Base-by-base conservation (phyloP, 2,113 vertebrate genomes). In the Caranx ignobilis region DNA sequence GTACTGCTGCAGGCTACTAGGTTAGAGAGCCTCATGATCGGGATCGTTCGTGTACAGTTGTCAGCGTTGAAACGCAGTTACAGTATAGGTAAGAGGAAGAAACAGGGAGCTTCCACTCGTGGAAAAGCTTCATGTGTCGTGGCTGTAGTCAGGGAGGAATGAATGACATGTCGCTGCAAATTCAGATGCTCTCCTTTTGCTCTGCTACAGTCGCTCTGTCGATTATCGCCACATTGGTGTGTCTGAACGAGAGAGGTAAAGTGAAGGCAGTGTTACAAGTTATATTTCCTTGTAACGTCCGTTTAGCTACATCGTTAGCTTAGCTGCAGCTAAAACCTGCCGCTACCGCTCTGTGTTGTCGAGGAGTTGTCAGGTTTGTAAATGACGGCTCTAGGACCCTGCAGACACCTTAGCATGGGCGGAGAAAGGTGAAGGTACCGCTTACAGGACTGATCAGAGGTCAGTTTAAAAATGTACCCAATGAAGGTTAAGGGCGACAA, bases 221-320 rank as follows among this genome's bases (percentile, higher is more conserved):
- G 35, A 48, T 94, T 79, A 37, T 91, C 69, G 81, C 85, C 77
- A 81, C 87, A 9, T 41, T 91, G 67, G 45, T 93, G 34, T 95
- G 80, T 94, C 78, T 92, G 68, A 91, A 88, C 37, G 59, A 85
- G 63, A 88, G 93, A 95, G 94, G 94, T 95, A 95, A 93, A 74
- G 71, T 82, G 8, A 15, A 66, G 12, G 6, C 71, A 39, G 11
- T 50, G 2, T 41, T 10, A 0, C 47, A 66, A 0, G 3, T 41
- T 31, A 8, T 32, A 21, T 41, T 18, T 71, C 8, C 50, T 12
- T 57, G 15, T 3, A 34, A 5, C 21, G 7, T 10, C 16, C 1
- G 3, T 35, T 21, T 72, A 18, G 52, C 15, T 19, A 11, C 19
- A 2, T 15, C 18, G 32, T 48, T 69, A 41, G 64, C 62, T 34